Percentiles rank a stretch among this genome's conserved stretches.
Evolutionary conservation across 2,113 vertebrate genomes (phyloP).

Genomic region (Embiotoca jacksoni): DNA sequence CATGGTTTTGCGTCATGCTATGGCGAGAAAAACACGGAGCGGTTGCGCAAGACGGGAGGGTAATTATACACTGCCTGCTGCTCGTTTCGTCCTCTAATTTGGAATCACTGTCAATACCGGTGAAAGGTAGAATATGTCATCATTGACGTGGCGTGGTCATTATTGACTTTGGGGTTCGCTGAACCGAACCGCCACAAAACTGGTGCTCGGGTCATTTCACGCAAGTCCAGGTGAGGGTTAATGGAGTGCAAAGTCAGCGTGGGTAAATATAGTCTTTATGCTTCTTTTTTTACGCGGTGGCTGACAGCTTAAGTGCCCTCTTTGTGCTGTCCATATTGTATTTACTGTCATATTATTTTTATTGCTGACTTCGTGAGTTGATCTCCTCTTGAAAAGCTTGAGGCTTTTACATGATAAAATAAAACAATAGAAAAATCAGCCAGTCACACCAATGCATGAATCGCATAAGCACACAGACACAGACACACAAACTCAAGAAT

Average conservation of each 20-base stretch:
- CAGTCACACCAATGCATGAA: neutral
- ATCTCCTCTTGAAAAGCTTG: too few species aligned
- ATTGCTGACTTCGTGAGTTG: too few species aligned
- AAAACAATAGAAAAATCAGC: neutral
- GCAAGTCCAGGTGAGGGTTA: neutral
- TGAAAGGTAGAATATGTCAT: slow-evolving; percentile 13
- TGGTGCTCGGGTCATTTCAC: neutral
- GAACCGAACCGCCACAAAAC: neutral
- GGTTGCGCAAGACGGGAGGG: neutral
- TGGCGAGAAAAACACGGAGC: slow-evolving; percentile 5
- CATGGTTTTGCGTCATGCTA: slow-evolving; percentile 55
- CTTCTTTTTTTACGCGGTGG: too few species aligned
- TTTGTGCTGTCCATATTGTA: too few species aligned
- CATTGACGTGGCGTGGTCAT: neutral
- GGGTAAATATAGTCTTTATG: neutral
- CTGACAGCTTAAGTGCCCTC: too few species aligned
- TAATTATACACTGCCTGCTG: slow-evolving; percentile 30
- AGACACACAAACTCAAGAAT: neutral
- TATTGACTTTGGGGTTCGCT: slow-evolving; percentile 3
- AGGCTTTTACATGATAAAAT: neutral
- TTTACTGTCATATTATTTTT: too few species aligned
- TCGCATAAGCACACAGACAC: neutral
- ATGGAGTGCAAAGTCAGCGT: neutral
- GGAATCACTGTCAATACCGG: slow-evolving; percentile 22
- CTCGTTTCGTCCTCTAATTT: slow-evolving; percentile 22